These are phyloP conservation scores for Tanypteryx hageni DNA, from an alignment of 2,888 invertebrate species.

Conservation along the genomic window DNA sequence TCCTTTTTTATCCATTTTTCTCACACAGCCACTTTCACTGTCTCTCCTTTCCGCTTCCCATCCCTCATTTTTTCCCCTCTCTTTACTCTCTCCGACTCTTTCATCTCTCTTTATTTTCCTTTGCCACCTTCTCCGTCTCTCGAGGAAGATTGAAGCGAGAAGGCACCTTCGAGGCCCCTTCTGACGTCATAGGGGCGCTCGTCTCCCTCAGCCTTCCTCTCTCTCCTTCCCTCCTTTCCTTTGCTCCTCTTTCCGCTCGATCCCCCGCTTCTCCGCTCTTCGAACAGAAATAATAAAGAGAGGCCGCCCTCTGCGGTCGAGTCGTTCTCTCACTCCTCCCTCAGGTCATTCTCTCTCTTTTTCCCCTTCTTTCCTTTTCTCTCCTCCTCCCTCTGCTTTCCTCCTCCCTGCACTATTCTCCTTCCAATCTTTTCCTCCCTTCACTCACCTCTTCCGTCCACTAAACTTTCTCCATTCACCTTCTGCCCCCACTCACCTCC, in stretches of 20 bases:
- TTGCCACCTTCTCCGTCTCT: background rate
- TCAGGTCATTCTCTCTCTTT: background rate
- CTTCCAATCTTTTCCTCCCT: background rate
- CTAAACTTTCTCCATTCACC: no score
- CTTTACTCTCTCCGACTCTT: background rate
- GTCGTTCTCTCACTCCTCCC: background rate
- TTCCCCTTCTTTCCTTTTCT: background rate
- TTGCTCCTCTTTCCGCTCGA: background rate
- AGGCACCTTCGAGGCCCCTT: slow-evolving; percentile 23
- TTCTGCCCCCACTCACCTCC: background rate
- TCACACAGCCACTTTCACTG: background rate
- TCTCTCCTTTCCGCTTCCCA: background rate
- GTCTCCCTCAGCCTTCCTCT: slow-evolving; percentile 5
- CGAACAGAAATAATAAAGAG: slow-evolving; percentile 60
- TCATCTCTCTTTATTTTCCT: background rate
- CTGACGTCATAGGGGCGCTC: slow-evolving; percentile 50
- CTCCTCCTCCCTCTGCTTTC: background rate
- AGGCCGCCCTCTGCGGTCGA: background rate
- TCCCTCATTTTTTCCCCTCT: background rate
- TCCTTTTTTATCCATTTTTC: background rate
- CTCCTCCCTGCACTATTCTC: background rate
- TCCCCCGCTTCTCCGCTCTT: background rate
- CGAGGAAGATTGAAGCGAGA: background rate
- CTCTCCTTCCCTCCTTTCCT: background rate
- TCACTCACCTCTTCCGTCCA: no score